Evolutionary conservation across 2,888 invertebrate genomes (phyloP).

Genomic region (Drosophila putrida): DNA sequence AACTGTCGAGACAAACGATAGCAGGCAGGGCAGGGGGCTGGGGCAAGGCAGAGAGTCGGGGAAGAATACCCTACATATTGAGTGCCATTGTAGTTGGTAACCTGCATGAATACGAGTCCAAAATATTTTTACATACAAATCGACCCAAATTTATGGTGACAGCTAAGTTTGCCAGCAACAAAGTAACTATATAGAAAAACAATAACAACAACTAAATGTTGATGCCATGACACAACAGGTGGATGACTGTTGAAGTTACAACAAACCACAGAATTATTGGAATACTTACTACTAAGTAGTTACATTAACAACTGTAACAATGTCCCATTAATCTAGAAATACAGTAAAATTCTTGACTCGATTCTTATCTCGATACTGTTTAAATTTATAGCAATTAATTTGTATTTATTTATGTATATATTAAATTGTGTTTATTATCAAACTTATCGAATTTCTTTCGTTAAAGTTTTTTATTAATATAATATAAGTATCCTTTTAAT

Average conservation of each 20-base stretch:
- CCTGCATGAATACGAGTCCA: slow-evolving; percentile 48
- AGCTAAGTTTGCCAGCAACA: slow-evolving; percentile 27
- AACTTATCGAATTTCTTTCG: too few species aligned
- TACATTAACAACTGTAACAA: not conserved
- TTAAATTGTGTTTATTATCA: too few species aligned
- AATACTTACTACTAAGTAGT: not conserved
- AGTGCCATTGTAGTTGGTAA: slow-evolving; percentile 43
- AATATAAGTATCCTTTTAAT: too few species aligned
- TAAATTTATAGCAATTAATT: too few species aligned
- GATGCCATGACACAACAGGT: slow-evolving; percentile 45
- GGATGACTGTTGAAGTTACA: slow-evolving; percentile 3
- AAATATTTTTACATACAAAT: slow-evolving; percentile 49
- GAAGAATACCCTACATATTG: slow-evolving; percentile 37
- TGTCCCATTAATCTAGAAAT: not conserved
- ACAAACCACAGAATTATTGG: not conserved
- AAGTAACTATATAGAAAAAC: not conserved
- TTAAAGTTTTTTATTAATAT: too few species aligned
- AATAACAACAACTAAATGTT: slow-evolving; percentile 25
- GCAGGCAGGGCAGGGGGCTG: too few species aligned
- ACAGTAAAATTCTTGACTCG: not conserved
- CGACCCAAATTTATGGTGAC: slow-evolving; percentile 52
- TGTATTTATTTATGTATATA: too few species aligned
- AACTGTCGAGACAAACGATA: slow-evolving; percentile 37
- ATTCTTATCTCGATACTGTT: too few species aligned
- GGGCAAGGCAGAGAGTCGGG: not conserved